These are phyloP conservation scores for Molossus molossus DNA, from an alignment of 2,797 vertebrate genomes.

Conservation along the genomic window DNA sequence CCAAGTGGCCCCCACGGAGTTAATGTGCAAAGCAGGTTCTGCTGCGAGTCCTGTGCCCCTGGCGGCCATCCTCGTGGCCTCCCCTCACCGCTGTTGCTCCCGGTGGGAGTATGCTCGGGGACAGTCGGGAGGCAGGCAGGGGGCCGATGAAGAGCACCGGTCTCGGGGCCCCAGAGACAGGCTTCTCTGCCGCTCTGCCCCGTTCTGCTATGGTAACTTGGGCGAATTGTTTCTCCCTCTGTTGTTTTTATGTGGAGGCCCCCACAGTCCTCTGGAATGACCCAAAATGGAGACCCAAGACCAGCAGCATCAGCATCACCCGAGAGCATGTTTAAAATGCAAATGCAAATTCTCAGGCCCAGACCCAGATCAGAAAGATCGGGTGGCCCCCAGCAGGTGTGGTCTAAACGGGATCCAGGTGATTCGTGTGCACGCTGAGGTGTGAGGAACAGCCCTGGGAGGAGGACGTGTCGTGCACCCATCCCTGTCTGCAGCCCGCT, in stretches of 20 bases:
- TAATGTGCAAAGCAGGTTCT: not conserved
- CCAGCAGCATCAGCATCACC: not conserved
- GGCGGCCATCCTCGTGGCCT: not conserved
- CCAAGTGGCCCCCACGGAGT: not conserved
- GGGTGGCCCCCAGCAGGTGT: not conserved
- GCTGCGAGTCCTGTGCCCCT: rapidly evolving
- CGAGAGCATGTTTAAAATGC: not conserved
- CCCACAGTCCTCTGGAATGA: not conserved
- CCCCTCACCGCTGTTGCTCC: not conserved
- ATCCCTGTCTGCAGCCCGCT: not conserved
- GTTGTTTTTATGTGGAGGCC: not conserved
- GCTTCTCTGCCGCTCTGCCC: not conserved
- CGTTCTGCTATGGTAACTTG: not conserved
- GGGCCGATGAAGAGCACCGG: not conserved
- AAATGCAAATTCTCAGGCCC: not conserved
- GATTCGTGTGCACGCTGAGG: not conserved
- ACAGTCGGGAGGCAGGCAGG: not conserved
- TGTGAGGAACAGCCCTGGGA: not conserved
- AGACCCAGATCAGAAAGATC: not conserved
- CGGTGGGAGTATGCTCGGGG: not conserved
- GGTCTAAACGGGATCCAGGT: not conserved
- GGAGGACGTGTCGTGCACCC: not conserved
- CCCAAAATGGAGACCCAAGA: not conserved
- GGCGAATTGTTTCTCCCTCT: not conserved
- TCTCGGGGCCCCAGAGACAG: rapidly evolving